Percentiles rank a stretch among this genome's conserved stretches.
Conservation (phyloP, 30 jellyfish, hydroid and myxozoan genomes). For the Aurelia sp. region DNA sequence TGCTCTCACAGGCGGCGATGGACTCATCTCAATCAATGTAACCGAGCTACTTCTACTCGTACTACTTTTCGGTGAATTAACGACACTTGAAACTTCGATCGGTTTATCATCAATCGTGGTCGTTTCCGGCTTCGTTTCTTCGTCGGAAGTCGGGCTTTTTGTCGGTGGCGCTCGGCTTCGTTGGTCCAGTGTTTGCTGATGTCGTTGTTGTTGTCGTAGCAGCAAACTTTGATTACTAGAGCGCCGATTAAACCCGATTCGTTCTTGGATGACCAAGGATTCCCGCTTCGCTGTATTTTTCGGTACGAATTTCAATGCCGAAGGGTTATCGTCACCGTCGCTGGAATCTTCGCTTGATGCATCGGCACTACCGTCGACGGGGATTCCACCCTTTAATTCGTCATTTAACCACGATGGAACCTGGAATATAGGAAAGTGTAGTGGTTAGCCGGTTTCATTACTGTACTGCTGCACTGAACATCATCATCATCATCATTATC, state of each 20-base stretch:
- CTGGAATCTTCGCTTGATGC: constrained; percentile 63
- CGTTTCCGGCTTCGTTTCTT: constrained; percentile 24
- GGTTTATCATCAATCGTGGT: constrained; percentile 79
- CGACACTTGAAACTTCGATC: constrained; percentile 21
- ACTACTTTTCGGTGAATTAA: constrained; percentile 19
- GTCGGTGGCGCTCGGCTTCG: constrained; percentile 22
- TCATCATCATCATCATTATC: too few species aligned
- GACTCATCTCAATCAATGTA: constrained; percentile 53
- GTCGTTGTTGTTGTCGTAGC: constrained; percentile 7
- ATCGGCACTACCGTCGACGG: constrained; percentile 55
- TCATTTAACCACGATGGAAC: constrained; percentile 86
- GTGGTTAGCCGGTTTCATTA: background rate
- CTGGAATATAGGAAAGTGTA: background rate
- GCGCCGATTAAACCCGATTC: constrained; percentile 36
- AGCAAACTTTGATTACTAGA: constrained; percentile 49
- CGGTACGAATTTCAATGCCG: constrained; percentile 30
- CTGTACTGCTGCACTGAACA: too few species aligned
- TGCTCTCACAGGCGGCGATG: constrained; percentile 19
- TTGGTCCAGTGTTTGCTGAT: background rate
- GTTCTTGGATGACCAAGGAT: constrained; percentile 8
- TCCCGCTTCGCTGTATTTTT: constrained; percentile 35
- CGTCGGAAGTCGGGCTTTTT: constrained; percentile 11
- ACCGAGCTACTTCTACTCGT: constrained; percentile 65
- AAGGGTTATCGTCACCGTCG: constrained; percentile 38
- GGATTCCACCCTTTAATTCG: constrained; percentile 86